Conservation (phyloP, 1,140 invertebrate genomes). For the Maconellicoccus hirsutus region DNA sequence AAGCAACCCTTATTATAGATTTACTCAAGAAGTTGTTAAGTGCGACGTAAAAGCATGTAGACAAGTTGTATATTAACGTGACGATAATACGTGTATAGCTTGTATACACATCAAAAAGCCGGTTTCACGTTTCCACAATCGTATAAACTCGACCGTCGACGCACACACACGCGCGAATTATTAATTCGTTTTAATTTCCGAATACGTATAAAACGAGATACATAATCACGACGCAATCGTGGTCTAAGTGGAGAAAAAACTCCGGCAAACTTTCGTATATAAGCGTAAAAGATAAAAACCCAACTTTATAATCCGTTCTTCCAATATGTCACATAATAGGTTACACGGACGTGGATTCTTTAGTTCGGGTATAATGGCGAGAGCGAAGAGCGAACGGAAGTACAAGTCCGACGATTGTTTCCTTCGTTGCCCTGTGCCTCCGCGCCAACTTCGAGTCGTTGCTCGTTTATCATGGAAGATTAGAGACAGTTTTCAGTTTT, state of each 20-base stretch:
- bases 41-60: not conserved
- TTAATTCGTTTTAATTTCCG: too few relatives aligned
- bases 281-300: not conserved
- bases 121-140: too few relatives aligned
- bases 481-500: conserved; percentile 9
- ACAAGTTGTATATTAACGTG: conserved; percentile 2
- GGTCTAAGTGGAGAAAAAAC: too few relatives aligned
- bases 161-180: too few relatives aligned
- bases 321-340: conserved; percentile 3
- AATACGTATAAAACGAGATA: too few relatives aligned
- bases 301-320: conserved; percentile 5
- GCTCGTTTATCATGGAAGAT: conserved; percentile 7
- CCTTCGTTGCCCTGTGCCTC: not conserved
- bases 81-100: not conserved
- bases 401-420: conserved; percentile 7
- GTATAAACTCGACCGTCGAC: too few relatives aligned
- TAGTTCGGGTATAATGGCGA: not conserved
- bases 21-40: conserved; percentile 2
- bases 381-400: not conserved
- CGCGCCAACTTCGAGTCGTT: conserved; percentile 1
- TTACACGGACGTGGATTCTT: not conserved
- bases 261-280: too few relatives aligned
- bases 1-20: not conserved
- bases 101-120: too few relatives aligned
- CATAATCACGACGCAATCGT: too few relatives aligned